Conservation (phyloP, 2,113 vertebrate species). For the Laticauda colubrina region DNA sequence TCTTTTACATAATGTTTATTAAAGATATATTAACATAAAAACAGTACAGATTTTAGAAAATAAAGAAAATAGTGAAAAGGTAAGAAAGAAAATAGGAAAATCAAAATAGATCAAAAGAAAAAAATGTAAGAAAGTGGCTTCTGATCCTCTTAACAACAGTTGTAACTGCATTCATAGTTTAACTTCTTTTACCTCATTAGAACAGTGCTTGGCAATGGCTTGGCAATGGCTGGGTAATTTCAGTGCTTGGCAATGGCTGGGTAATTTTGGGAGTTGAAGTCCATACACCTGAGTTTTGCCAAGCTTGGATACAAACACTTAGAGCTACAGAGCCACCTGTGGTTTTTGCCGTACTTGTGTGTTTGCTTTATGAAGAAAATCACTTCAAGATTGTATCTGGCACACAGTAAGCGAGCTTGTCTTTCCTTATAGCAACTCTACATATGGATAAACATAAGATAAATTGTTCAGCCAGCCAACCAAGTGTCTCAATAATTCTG, state of each 20-base stretch:
- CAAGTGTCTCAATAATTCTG: neutral
- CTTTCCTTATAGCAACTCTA: neutral
- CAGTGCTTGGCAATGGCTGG: neutral
- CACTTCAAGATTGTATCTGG: neutral
- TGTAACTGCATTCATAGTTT: neutral
- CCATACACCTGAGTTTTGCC: neutral
- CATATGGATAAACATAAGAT: neutral
- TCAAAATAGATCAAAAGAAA: neutral
- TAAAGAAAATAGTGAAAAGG: neutral
- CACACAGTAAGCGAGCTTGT: neutral
- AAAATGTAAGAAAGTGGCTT: neutral
- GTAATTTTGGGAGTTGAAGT: neutral
- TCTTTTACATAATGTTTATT: neutral
- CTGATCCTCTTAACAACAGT: neutral
- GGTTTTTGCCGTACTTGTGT: neutral
- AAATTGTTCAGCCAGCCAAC: neutral
- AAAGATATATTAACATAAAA: neutral
- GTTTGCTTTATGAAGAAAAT: too few species aligned
- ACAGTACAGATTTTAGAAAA: neutral
- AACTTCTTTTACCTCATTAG: neutral
- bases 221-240: neutral
- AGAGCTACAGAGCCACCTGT: neutral
- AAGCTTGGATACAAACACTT: neutral
- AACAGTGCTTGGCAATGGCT: neutral
- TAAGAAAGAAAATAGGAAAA: neutral